A percentile compares a stretch with the other conserved stretches of the same genome.
Conservation (phyloP, 1,140 invertebrate species). For the Dinoponera quadriceps region DNA sequence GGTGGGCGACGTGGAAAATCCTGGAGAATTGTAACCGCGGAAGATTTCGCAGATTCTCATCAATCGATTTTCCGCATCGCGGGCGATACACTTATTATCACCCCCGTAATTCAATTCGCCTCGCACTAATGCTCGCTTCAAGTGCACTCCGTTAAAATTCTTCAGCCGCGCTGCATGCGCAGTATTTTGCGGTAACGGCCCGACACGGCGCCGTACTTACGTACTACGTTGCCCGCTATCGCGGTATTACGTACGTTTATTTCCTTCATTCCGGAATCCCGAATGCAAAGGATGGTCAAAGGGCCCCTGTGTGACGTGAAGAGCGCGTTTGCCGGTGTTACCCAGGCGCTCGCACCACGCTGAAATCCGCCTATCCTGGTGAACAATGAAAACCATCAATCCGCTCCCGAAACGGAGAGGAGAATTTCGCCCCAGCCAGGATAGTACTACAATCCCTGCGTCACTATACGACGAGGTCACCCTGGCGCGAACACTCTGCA, state of each 20-base stretch:
- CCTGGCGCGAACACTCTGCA: constrained; percentile 54
- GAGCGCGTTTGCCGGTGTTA: constrained; percentile 59
- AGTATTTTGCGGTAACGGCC: constrained; percentile 64
- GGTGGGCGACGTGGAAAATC: neutral
- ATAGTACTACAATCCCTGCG: constrained; percentile 40
- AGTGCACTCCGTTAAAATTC: constrained; percentile 63
- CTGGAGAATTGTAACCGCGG: too few relatives aligned
- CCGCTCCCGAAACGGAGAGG: constrained; percentile 69
- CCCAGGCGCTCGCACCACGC: constrained; percentile 63
- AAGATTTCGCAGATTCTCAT: neutral
- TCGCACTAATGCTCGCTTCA: neutral
- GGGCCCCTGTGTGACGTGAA: constrained; percentile 66
- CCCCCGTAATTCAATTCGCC: constrained; percentile 41
- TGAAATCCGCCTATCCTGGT: constrained; percentile 73
- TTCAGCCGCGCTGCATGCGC: constrained; percentile 48
- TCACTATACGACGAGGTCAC: constrained; percentile 52
- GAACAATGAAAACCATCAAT: constrained; percentile 81
- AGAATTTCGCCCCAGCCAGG: constrained; percentile 49
- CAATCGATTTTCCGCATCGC: neutral
- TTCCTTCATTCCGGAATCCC: constrained; percentile 67
- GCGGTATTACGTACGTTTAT: constrained; percentile 61
- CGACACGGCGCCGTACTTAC: neutral
- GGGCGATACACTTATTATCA: constrained; percentile 42
- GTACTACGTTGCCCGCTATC: constrained; percentile 41
- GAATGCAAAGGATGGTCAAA: constrained; percentile 78